These are phyloP conservation scores for Tupaia chinensis DNA, from an alignment of 2,113 vertebrate genomes.

Conservation along the genomic window DNA sequence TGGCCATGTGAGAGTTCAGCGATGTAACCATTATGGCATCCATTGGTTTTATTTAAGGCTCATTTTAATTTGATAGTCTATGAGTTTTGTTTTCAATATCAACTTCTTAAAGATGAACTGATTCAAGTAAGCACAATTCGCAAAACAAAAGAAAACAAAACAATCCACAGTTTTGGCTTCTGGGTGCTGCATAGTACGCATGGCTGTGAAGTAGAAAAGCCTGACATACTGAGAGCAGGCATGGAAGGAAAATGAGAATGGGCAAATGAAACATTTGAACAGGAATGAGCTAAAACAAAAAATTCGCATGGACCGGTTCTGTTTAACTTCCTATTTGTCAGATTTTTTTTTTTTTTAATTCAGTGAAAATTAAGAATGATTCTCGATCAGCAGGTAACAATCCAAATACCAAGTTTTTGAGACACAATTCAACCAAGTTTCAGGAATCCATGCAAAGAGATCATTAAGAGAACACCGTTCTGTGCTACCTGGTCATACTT, in stretches of 20 bases:
- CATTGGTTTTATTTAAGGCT: background rate
- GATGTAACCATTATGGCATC: too few species aligned
- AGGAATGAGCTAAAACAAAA: background rate
- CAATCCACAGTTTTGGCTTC: background rate
- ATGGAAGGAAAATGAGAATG: background rate
- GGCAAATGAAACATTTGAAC: background rate
- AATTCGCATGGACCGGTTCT: background rate
- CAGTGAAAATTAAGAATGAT: background rate
- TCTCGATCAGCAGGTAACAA: constrained; percentile 46
- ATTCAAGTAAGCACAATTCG: background rate
- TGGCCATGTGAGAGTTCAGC: too few species aligned
- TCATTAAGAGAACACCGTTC: constrained; percentile 36
- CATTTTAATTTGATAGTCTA: background rate
- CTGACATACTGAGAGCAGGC: background rate
- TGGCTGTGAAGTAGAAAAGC: background rate
- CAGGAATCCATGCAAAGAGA: constrained; percentile 54
- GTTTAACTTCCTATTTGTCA: background rate
- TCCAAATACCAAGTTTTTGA: constrained; percentile 58
- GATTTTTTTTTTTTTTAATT: constrained; percentile 1
- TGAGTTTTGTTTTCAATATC: background rate
- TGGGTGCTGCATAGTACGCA: background rate
- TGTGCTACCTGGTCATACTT: constrained; percentile 8
- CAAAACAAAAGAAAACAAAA: background rate
- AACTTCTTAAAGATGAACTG: background rate
- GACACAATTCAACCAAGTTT: constrained; percentile 63